Conservation (phyloP, 2,888 invertebrate species). For the Phytoseiulus persimilis region DNA sequence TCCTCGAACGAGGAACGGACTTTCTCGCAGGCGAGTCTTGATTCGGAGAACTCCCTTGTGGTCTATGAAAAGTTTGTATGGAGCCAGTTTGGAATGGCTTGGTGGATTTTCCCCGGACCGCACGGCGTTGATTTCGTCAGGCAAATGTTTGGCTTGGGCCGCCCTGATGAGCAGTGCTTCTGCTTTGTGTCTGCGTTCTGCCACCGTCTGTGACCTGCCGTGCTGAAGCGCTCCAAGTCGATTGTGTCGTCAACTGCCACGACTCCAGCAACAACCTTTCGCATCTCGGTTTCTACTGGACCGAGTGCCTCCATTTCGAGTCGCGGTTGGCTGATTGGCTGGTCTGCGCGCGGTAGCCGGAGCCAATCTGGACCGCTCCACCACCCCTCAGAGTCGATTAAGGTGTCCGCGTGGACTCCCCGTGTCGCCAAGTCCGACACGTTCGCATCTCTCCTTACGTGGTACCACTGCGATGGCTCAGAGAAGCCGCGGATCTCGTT, state of each 20-base stretch:
- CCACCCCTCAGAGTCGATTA: not conserved
- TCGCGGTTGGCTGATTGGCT: not conserved
- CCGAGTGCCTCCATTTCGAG: not conserved
- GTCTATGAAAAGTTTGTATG: not conserved
- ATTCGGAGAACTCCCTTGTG: not conserved
- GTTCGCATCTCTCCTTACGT: not conserved
- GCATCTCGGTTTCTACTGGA: not conserved
- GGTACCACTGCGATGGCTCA: not conserved
- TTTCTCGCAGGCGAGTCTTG: not conserved
- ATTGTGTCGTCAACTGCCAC: not conserved
- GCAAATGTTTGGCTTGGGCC: not conserved
- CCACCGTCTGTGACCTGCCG: not conserved
- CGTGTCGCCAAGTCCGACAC: not conserved
- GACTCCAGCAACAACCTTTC: not conserved
- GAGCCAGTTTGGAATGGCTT: not conserved
- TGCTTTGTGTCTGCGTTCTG: not conserved
- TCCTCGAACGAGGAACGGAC: not conserved
- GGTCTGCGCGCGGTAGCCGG: not conserved
- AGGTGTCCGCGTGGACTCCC: not conserved
- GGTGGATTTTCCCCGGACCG: not conserved
- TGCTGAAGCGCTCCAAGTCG: not conserved
- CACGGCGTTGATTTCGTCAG: not conserved
- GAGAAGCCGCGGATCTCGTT: not conserved
- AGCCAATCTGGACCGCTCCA: not conserved
- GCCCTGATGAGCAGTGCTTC: not conserved